These are phyloP conservation scores for Pseudobourletiella spinata DNA, from an alignment of 1,140 invertebrate species.

Conservation along the genomic window DNA sequence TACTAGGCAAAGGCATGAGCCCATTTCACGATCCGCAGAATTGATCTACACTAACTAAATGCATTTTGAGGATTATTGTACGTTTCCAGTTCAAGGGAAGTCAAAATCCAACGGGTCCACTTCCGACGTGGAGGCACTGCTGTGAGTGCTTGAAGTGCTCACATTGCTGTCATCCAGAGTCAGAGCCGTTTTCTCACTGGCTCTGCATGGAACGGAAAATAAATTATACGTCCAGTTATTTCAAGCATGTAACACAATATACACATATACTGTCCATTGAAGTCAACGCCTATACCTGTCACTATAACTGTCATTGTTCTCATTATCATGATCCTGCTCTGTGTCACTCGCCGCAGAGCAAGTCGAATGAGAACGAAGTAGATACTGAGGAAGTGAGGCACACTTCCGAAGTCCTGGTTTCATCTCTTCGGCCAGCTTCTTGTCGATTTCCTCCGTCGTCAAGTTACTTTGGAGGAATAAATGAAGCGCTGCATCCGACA, in stretches of 20 bases:
- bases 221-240: not conserved
- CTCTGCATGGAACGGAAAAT: not conserved
- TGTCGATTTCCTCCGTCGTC: constrained; percentile 23
- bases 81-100: not conserved
- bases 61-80: not conserved
- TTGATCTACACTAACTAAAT: too few relatives aligned
- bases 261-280: not conserved
- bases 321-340: not conserved
- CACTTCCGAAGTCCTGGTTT: constrained; percentile 1
- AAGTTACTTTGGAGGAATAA: constrained; percentile 32
- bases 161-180: not conserved
- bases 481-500: constrained; percentile 33
- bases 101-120: constrained; percentile 1
- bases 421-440: constrained; percentile 18
- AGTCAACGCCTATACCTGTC: not conserved
- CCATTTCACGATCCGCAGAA: too few relatives aligned
- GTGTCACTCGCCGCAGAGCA: not conserved
- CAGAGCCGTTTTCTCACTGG: not conserved
- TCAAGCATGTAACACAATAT: not conserved
- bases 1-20: too few relatives aligned
- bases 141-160: not conserved
- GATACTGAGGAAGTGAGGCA: not conserved
- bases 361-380: not conserved
- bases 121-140: not conserved
- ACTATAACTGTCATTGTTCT: not conserved